Percentiles rank a stretch among this genome's conserved stretches.
Evolutionary conservation across 1,140 invertebrate genomes (phyloP).

Genomic region (Bombus picipes): DNA sequence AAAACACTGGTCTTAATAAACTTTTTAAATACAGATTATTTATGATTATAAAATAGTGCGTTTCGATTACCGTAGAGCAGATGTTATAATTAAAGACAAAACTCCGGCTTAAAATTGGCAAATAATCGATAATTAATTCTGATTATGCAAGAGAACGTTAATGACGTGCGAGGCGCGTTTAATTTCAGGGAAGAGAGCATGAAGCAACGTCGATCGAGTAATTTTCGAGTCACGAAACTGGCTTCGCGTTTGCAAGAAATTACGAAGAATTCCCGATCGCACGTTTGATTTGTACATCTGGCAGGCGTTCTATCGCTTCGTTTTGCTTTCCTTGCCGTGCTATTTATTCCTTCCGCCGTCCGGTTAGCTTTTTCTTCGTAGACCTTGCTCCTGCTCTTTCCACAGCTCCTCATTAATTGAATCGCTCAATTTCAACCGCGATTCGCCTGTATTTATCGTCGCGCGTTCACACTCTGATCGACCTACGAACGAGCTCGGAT

Average conservation of each 20-base stretch:
- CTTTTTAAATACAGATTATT: too few species aligned
- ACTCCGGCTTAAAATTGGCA: too few species aligned
- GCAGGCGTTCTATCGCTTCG: not conserved
- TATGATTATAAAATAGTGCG: too few species aligned
- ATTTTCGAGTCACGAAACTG: slow-evolving; percentile 18
- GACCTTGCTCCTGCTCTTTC: slow-evolving; percentile 13
- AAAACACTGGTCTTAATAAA: too few species aligned
- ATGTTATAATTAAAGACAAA: too few species aligned
- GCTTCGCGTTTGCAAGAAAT: slow-evolving; percentile 30
- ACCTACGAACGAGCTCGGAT: too few species aligned
- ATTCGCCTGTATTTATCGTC: not conserved
- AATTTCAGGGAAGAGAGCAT: too few species aligned
- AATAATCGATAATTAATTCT: too few species aligned
- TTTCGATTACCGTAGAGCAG: too few species aligned
- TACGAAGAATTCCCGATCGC: slow-evolving; percentile 26
- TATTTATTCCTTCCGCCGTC: slow-evolving; percentile 44
- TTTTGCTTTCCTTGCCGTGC: slow-evolving; percentile 12
- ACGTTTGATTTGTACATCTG: slow-evolving; percentile 37
- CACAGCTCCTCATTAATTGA: slow-evolving; percentile 36
- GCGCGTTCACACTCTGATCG: not conserved
- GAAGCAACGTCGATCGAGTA: not conserved
- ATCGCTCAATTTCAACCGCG: slow-evolving; percentile 22
- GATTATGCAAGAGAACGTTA: too few species aligned
- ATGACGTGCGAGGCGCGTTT: too few species aligned
- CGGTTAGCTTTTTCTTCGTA: slow-evolving; percentile 35